Base-by-base conservation (phyloP, 2,113 vertebrate genomes). In the Madoqua kirkii region DNA sequence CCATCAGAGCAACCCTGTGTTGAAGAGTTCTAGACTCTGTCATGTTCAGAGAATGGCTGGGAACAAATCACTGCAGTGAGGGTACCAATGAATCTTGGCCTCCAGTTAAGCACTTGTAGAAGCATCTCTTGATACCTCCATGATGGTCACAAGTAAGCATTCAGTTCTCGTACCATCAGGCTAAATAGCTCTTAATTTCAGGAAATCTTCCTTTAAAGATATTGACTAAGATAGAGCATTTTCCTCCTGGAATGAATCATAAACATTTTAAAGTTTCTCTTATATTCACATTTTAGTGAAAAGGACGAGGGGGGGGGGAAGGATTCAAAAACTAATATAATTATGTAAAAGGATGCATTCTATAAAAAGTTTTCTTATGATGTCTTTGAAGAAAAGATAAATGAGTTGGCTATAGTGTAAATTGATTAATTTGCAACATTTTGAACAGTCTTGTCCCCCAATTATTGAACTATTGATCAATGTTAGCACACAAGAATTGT, bases 391-490 rank as follows among this genome's bases (percentile, higher is more conserved):
- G 52, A 64, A 55, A 19, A 79, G 5, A 33, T n/a, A 64, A 55
- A 48, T 82, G 23, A 82, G 1, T 89, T 86, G 40, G 11, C 27
- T 59, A 3, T 27, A 33, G 9, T 64, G 6, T 76, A 92, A 91
- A 91, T 74, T n/a, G 64, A 87, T 74, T 67, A 87, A 91, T 95
- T 93, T 71, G 55, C 11, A 91, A 90, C 27, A 88, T 83, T 90
- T 95, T 45, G 31, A 95, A 79, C 78, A 17, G 19, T 2, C 3
- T 95, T 86, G 12, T 15, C n/a, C 93, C 52, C 4, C 3, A 40
- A 92, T 40, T 89, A 57, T 52, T 62, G 10, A 87, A 86, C 87
- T 86, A 57, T 45, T 92, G 54, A 54, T 82, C 52, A 54, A 3
- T 36, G 23, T 57, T 33, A 89, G 9, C 16, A 71, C 4, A n/a